phyloP scores from a whole-genome alignment of 2,888 invertebrate genomes.

The Drosophila antonietae region DNA sequence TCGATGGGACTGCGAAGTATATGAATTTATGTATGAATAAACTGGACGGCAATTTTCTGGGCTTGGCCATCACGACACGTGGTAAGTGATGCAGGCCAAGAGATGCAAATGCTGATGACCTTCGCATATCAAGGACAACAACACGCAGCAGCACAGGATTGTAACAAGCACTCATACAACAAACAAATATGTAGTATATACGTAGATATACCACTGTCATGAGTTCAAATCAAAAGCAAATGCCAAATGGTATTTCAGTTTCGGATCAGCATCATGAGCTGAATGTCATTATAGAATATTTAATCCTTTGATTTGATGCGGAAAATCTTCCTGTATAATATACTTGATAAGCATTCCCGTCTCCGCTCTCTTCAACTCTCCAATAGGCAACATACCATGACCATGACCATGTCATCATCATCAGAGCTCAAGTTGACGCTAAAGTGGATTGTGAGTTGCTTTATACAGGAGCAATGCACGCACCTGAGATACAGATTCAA shows the following conservation, averaged over 20 bases:
- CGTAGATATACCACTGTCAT: not conserved
- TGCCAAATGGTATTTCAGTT: constrained; percentile 63
- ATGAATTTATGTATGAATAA: constrained; percentile 73
- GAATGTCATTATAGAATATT: constrained; percentile 54
- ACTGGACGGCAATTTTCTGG: constrained; percentile 62
- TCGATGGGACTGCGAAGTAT: constrained; percentile 30
- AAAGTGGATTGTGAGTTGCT: constrained; percentile 61
- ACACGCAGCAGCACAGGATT: constrained; percentile 5
- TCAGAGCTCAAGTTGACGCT: constrained; percentile 67
- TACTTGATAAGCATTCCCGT: constrained; percentile 34
- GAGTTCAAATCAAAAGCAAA: constrained; percentile 46
- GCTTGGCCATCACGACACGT: constrained; percentile 70
- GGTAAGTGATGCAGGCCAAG: constrained; percentile 38
- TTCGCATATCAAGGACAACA: constrained; percentile 66
- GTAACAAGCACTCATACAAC: not conserved
- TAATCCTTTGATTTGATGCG: constrained; percentile 75
- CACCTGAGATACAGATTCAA: constrained; percentile 47
- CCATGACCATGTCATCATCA: constrained; percentile 66
- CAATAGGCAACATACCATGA: constrained; percentile 58
- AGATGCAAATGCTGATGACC: constrained; percentile 76
- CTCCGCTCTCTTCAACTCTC: constrained; percentile 10
- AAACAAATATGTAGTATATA: not conserved
- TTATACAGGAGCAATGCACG: constrained; percentile 60
- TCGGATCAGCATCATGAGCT: constrained; percentile 34
- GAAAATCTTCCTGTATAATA: constrained; percentile 67